Evolutionary conservation across 1,140 invertebrate genomes (phyloP), one percentile per base, ranked within the genome.

Genomic region (Marisa cornuarietis): DNA sequence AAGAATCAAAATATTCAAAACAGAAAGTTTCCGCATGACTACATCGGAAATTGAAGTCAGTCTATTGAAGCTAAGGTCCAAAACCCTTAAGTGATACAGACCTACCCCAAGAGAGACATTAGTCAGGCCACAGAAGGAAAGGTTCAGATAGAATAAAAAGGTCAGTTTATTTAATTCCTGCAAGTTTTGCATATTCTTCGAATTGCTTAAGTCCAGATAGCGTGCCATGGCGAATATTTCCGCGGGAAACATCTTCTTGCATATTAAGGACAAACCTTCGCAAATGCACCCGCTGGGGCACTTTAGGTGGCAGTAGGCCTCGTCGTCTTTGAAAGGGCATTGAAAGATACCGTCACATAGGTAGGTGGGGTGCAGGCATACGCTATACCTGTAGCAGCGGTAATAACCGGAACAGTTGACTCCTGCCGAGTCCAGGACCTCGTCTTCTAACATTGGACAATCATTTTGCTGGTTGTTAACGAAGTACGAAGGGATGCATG

Each of bases 41-140:
- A 75, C 10, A 16, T 22, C 7, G 8, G 73, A 61, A 6, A 75
- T 8, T 11, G 11, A 13, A 13, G 26, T 54, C 22, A 75, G 20
- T 61, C 9, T 14, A 61, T 75, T 75, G 58, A 54, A 31, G 26
- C 73, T 75, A 31, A 75, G 18, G 63, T 75, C 73, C 54, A 75
- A 22, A 63, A 75, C 26, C 58, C 16, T 26, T 16, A 75, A 61
- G 7, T 62, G 52, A 10, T 54, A 54, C 54, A 75, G 61, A 18
- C 49, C 26, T 18, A 4, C 10, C 31, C 31, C 31, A 16, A 75
- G 58, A 24, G 22, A 31, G 26, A 75, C n/a, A 62, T 24, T 63
- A 20, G 20, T 11, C 22, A 75, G 58, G 54, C 22, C 22, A 63
- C 73, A 75, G 26, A 62, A 49, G 16, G 73, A 75, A 3, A 63